Conservation (phyloP, 23 tunicate genomes). For the Clavelina lepadiformis region DNA sequence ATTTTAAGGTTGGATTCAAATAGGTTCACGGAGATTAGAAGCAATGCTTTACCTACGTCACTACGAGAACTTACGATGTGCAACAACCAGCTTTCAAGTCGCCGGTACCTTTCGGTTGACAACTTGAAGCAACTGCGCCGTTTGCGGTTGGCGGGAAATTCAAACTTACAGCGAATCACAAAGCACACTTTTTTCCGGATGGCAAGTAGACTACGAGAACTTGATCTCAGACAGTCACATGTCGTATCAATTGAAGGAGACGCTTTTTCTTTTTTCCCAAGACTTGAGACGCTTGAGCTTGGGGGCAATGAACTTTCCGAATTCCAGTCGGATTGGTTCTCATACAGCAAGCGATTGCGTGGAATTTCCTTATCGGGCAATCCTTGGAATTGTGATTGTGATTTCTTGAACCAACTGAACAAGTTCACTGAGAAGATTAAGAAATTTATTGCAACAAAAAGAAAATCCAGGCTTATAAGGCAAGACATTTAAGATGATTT, state of each 20-base stretch:
- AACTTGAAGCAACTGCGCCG: conserved; percentile 20
- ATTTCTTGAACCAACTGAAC: background rate
- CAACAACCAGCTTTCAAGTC: conserved; percentile 16
- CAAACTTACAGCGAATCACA: conserved; percentile 16
- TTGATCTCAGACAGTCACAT: conserved; percentile 31
- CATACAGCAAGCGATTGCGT: conserved; percentile 14
- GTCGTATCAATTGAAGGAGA: conserved; percentile 13
- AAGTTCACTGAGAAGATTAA: too few species aligned
- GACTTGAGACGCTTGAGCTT: conserved; percentile 33
- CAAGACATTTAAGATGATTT: too few species aligned
- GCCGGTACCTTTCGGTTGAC: conserved; percentile 10
- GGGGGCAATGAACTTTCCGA: conserved; percentile 13
- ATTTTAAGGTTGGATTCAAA: conserved; percentile 37
- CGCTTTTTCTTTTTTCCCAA: conserved; percentile 44
- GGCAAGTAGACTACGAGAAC: conserved; percentile 7
- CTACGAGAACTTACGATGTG: conserved; percentile 41
- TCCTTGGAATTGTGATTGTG: conserved; percentile 48
- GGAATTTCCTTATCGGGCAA: conserved; percentile 25
- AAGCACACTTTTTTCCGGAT: conserved; percentile 31
- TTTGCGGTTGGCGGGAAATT: conserved; percentile 40
- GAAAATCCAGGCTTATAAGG: too few species aligned
- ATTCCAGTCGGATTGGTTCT: conserved; percentile 36
- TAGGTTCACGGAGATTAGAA: conserved; percentile 10
- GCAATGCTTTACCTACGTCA: conserved; percentile 28
- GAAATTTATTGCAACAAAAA: too few species aligned